Evolutionary conservation across 2,113 vertebrate species (phyloP), one percentile per base, ranked within the genome.

Genomic region (Osmerus mordax): DNA sequence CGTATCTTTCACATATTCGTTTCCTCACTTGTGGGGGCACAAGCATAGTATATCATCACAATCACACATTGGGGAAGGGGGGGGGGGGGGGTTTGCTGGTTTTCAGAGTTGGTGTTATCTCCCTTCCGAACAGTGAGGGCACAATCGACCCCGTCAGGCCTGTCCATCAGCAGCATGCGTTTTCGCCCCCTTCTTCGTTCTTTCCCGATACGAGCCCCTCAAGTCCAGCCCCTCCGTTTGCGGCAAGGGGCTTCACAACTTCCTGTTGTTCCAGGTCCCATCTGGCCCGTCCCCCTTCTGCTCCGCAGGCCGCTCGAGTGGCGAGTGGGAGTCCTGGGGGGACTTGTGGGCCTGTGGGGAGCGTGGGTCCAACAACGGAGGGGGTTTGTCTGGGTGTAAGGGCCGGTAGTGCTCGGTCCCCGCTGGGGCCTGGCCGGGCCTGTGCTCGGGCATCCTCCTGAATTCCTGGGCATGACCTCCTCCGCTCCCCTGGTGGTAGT

Each of bases 261-360:
- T 98, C 84, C 96, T 93, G 73, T 89, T 89, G 85, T 93, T 97
- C 97, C 97, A 98, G 91, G 91, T 95, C 52, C 96, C 93, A 55
- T 99, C 97, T 28, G 90, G 86, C 55, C 89, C 89, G 81, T 92
- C 92, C 67, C 89, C 89, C 76, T 95, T 96, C 71, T 92, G 94
- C 83, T 99, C 96, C 73, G 85, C 79, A 0, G 96, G 94, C 66
- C 96, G 93, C 85, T 99, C 96, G 0, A 91, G 90, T 0, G 96
- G 95, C 0, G 96, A 97, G 84, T 95, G 96, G 14, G 94, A 91
- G 64, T 98, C 96, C 0, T 95, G 95, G 0, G 97, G 97, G 29
- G 97, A 98, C 82, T 95, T 97, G 89, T 98, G 97, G 23, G 92
- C 89, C 74, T 94, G 95, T 1, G 96, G 96, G 0, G 97, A 98